Conservation (phyloP, 2,888 invertebrate genomes). For the Rhabditophanes sp. region DNA sequence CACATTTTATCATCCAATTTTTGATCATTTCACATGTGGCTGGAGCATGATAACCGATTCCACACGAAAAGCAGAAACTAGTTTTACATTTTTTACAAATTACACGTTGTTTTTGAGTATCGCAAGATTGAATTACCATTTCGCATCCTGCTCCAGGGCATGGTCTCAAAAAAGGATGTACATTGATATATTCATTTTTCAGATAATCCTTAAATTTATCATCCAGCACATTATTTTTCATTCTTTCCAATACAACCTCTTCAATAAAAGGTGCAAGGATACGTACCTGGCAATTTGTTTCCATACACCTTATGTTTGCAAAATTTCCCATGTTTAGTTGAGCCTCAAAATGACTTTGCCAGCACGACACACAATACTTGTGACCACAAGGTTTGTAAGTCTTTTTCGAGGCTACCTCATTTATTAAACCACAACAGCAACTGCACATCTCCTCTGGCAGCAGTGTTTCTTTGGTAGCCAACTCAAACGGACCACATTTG, state of each 20-base stretch:
- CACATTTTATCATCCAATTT: conserved; percentile 97
- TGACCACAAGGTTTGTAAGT: too few relatives aligned
- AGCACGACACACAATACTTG: conserved; percentile 84
- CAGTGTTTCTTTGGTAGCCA: too few relatives aligned
- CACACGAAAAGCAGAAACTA: conserved; percentile 72
- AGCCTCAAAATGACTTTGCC: conserved; percentile 86
- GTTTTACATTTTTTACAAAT: conserved; percentile 74
- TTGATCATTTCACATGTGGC: conserved; percentile 86
- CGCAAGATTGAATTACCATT: conserved; percentile 56
- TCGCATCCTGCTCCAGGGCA: conserved; percentile 50
- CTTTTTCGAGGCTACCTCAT: too few relatives aligned
- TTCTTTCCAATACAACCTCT: conserved; percentile 48
- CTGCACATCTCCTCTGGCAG: too few relatives aligned
- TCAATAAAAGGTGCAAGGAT: too few relatives aligned
- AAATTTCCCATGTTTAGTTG: conserved; percentile 16
- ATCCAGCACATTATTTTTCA: conserved; percentile 62
- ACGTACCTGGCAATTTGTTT: conserved; percentile 73
- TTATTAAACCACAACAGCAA: too few relatives aligned
- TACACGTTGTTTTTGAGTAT: conserved; percentile 66
- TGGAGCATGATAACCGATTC: conserved; percentile 91
- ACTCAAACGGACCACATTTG: too few relatives aligned
- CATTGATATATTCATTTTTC: conserved; percentile 87
- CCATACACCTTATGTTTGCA: conserved; percentile 89
- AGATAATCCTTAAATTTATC: conserved; percentile 87
- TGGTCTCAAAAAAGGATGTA: conserved; percentile 55